phyloP scores from a whole-genome alignment of 2,888 invertebrate species.

The Meiosimyza decipiens region DNA sequence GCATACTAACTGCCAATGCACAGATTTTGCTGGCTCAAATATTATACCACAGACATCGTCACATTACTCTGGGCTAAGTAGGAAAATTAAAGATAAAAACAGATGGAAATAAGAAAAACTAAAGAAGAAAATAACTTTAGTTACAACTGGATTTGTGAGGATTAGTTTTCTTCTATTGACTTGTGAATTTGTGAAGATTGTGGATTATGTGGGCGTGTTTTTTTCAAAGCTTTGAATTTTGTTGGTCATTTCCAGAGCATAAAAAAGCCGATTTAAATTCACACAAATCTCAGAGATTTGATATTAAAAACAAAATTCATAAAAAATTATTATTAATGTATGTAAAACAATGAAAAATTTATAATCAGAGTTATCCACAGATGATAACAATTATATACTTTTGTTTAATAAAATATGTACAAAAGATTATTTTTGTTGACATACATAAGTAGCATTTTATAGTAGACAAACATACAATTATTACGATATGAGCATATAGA shows the following conservation, averaged over 20 bases:
- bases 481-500: no score
- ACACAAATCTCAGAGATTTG: constrained; percentile 45
- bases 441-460: no score
- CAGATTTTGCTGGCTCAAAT: no score
- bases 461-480: no score
- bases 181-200: constrained; percentile 27
- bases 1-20: no score
- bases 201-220: constrained; percentile 25
- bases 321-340: no score
- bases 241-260: neutral
- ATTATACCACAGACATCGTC: no score
- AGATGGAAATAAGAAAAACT: neutral
- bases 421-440: neutral
- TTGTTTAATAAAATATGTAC: constrained; percentile 1
- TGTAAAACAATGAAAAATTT: no score
- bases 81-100: neutral
- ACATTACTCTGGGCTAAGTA: no score
- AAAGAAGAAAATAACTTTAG: neutral
- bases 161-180: constrained; percentile 1
- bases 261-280: constrained; percentile 38
- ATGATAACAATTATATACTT: no score
- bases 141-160: constrained; percentile 47
- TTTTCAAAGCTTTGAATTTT: constrained; percentile 13
- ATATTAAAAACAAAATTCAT: neutral
- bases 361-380: no score